These are phyloP conservation scores for Glyptemys insculpta DNA, from an alignment of 2,797 vertebrate species.

Conservation along the genomic window DNA sequence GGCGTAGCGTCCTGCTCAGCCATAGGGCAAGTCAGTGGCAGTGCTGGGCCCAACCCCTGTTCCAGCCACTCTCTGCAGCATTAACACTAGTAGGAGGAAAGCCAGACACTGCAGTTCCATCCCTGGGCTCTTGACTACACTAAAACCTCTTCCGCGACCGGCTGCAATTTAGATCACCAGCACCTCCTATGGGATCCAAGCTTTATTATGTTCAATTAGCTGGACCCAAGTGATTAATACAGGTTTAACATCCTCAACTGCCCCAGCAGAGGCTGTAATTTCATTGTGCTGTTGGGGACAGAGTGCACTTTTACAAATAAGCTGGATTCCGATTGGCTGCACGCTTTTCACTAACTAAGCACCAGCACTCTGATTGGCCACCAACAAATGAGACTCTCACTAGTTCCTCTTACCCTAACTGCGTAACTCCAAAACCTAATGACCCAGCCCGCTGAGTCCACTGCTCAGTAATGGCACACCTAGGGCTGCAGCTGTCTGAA, in stretches of 20 bases:
- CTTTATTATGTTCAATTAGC: neutral
- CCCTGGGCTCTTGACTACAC: rapidly evolving
- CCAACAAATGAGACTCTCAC: neutral
- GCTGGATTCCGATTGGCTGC: neutral
- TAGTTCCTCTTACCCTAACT: neutral
- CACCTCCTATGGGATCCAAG: neutral
- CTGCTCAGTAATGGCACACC: neutral
- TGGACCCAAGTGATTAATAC: neutral
- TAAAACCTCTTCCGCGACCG: neutral
- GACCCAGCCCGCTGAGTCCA: neutral
- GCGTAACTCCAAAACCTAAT: rapidly evolving
- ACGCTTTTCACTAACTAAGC: rapidly evolving
- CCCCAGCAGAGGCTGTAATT: neutral
- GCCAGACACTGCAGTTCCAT: neutral
- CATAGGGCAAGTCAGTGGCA: rapidly evolving
- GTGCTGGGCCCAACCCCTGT: rapidly evolving
- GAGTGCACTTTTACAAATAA: neutral
- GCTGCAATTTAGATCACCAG: neutral
- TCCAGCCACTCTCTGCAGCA: neutral
- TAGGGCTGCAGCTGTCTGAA: neutral
- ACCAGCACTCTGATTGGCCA: neutral
- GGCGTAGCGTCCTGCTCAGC: rapidly evolving
- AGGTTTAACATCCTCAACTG: neutral
- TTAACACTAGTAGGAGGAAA: neutral
- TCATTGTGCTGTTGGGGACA: rapidly evolving